These are phyloP conservation scores for Tamias sibiricus DNA, from an alignment of 2,113 vertebrate species.

Conservation along the genomic window DNA sequence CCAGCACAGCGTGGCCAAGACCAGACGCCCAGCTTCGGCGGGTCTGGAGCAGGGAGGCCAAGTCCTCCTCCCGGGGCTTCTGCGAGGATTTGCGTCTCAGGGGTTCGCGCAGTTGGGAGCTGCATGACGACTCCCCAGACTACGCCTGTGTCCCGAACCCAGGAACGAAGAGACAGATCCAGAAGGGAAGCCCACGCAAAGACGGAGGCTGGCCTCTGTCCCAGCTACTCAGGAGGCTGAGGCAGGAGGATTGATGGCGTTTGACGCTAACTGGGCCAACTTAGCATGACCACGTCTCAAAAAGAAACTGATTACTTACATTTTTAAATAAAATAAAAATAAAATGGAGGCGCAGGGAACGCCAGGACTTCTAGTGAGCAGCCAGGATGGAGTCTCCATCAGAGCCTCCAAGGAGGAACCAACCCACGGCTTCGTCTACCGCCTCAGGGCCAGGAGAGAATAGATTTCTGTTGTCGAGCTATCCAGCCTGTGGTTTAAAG, in stretches of 20 bases:
- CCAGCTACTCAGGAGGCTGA: background rate
- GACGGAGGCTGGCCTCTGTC: background rate
- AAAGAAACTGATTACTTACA: no score
- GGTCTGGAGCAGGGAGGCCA: background rate
- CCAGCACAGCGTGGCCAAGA: accelerated
- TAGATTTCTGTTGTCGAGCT: background rate
- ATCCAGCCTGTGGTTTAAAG: background rate
- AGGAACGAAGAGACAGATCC: background rate
- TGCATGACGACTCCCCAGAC: no score
- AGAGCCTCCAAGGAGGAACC: background rate
- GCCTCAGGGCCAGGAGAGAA: background rate
- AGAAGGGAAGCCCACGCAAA: background rate
- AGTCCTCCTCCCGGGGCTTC: background rate
- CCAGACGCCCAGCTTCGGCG: background rate
- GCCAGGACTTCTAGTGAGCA: background rate
- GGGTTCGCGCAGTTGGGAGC: accelerated
- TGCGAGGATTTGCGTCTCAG: no score
- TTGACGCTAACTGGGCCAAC: background rate
- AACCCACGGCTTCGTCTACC: background rate
- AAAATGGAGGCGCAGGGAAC: background rate
- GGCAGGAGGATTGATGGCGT: background rate
- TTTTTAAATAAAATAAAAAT: background rate
- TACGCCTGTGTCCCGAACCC: background rate
- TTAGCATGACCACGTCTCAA: background rate
- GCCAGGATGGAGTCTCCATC: accelerated